Evolutionary conservation across 2,888 invertebrate species (phyloP).

Genomic region (Clivina fossor): DNA sequence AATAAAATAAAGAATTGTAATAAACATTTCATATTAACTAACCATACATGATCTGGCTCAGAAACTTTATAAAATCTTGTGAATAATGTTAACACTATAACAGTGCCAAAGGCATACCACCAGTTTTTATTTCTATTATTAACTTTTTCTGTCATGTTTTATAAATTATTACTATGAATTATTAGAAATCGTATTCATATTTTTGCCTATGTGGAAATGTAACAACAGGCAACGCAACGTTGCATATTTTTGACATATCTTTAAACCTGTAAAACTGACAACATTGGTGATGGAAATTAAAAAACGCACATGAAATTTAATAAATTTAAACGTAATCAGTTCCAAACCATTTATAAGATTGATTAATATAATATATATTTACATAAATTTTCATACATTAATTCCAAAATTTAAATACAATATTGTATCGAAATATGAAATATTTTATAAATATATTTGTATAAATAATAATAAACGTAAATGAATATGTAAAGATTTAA

Average conservation of each 20-base stretch:
- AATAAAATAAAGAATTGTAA: conserved; percentile 9
- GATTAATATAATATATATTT: too few relatives aligned
- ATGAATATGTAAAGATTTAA: too few relatives aligned
- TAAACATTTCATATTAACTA: conserved; percentile 48
- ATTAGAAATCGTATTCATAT: not conserved
- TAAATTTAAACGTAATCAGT: too few relatives aligned
- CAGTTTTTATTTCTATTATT: conserved; percentile 49
- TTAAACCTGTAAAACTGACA: too few relatives aligned
- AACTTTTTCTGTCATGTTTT: conserved; percentile 26
- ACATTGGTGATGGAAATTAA: too few relatives aligned
- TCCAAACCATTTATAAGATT: too few relatives aligned
- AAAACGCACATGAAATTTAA: too few relatives aligned
- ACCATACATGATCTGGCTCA: conserved; percentile 94
- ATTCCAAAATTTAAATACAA: too few relatives aligned
- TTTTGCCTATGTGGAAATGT: conserved; percentile 19
- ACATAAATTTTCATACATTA: too few relatives aligned
- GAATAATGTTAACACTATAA: conserved; percentile 67
- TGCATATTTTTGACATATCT: conserved; percentile 17
- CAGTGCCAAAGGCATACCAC: conserved; percentile 68
- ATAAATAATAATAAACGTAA: too few relatives aligned
- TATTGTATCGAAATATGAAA: too few relatives aligned
- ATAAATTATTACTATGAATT: conserved; percentile 3
- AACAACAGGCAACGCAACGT: conserved; percentile 20
- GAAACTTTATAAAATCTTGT: conserved; percentile 88
- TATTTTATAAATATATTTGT: too few relatives aligned